A percentile compares a stretch with the other conserved stretches of the same genome.
phyloP scores from a whole-genome alignment of 1,140 invertebrate species.

The Platyscapa corneri region DNA sequence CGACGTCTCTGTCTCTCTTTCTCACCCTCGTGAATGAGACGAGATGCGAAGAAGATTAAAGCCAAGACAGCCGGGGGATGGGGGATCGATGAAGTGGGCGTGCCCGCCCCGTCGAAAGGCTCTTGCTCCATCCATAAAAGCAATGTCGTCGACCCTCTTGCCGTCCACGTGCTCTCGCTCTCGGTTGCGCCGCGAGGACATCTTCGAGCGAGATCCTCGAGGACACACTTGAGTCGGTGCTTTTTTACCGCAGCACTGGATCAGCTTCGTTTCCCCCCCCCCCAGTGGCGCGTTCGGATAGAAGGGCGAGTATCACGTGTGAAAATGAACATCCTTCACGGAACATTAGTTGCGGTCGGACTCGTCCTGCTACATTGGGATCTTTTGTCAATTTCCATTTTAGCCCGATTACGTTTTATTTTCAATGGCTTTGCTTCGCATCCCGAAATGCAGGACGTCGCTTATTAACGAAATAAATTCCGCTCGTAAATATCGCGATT shows the following conservation, averaged over 20 bases:
- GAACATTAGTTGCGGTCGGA: no score
- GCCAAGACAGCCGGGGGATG: conserved; percentile 53
- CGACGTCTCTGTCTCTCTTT: no score
- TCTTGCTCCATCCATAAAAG: conserved; percentile 8
- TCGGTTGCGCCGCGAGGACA: conserved; percentile 66
- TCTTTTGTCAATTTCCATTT: no score
- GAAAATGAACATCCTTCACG: no score
- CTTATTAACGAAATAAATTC: no score
- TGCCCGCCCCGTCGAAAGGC: conserved; percentile 56
- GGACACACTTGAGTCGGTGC: neutral
- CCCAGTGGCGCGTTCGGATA: neutral
- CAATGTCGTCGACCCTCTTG: conserved; percentile 59
- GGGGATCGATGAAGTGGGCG: conserved; percentile 69
- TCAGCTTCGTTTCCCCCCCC: no score
- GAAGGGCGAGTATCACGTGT: no score
- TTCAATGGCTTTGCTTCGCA: no score
- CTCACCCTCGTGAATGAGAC: neutral
- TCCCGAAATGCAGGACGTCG: no score
- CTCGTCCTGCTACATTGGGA: no score
- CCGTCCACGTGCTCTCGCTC: conserved; percentile 67
- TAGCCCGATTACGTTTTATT: no score
- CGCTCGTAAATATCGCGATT: no score
- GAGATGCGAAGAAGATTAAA: conserved; percentile 27
- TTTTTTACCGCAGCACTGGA: neutral
- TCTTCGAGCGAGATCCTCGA: neutral